phyloP scores from a whole-genome alignment of 2,888 invertebrate genomes.

The Andrena minutula region DNA sequence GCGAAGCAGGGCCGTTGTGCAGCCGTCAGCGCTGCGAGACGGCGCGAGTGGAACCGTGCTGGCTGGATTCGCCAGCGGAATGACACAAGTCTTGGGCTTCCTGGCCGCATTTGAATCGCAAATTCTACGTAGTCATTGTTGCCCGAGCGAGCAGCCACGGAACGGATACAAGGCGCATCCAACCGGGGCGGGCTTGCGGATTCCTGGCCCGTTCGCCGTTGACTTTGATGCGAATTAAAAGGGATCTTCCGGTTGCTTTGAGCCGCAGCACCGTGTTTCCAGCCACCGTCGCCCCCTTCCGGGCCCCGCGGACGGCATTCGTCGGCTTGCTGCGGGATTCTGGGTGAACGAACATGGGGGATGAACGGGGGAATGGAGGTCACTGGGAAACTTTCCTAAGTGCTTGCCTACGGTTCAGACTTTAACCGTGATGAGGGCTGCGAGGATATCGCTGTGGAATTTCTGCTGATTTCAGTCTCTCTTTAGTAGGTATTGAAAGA shows the following conservation, averaged over 20 bases:
- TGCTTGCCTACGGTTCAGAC: no score
- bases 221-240: slow-evolving; percentile 56
- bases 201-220: slow-evolving; percentile 21
- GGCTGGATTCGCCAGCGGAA: slow-evolving; percentile 27
- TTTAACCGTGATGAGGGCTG: no score
- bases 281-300: neutral
- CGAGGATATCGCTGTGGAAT: no score
- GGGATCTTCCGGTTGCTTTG: slow-evolving; percentile 36
- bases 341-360: no score
- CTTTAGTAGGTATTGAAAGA: no score
- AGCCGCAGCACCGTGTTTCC: slow-evolving; percentile 13
- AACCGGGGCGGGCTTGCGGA: slow-evolving; percentile 29
- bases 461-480: no score
- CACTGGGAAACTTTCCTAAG: no score
- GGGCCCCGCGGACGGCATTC: slow-evolving; percentile 17
- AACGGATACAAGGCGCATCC: slow-evolving; percentile 52
- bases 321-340: neutral
- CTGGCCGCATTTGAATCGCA: slow-evolving; percentile 70
- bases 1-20: slow-evolving; percentile 42
- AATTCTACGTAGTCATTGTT: slow-evolving; percentile 61
- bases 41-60: slow-evolving; percentile 35
- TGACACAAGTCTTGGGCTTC: slow-evolving; percentile 60
- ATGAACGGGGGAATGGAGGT: no score
- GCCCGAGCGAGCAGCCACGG: slow-evolving; percentile 30
- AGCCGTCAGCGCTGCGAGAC: slow-evolving; percentile 49